phyloP scores from a whole-genome alignment of 1,140 invertebrate species.

The Heliothis subflexa region DNA sequence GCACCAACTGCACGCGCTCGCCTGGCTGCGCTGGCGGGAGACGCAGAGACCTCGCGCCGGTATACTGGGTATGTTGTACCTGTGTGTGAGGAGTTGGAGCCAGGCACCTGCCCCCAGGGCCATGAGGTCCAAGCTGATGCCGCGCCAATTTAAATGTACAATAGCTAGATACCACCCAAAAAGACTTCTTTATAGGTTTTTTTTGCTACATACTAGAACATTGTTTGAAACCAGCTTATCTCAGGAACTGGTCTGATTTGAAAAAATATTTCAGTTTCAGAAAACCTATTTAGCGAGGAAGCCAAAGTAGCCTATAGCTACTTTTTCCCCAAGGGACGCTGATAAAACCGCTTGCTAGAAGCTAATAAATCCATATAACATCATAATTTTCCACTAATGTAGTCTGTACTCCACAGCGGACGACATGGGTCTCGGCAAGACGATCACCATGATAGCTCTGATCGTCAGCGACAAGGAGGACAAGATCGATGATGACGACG shows the following conservation, averaged over 20 bases:
- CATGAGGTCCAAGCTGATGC: slow-evolving; percentile 91
- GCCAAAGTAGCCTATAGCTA: background rate
- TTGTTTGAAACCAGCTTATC: background rate
- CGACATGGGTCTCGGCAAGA: slow-evolving; percentile 98
- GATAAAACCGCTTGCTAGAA: too few species aligned
- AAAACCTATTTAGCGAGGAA: too few species aligned
- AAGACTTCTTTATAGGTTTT: too few species aligned
- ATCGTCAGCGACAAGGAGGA: slow-evolving; percentile 86
- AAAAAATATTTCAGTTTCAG: too few species aligned
- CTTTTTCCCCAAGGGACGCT: too few species aligned
- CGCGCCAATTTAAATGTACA: slow-evolving; percentile 84
- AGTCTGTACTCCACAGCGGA: slow-evolving; percentile 87
- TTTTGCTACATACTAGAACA: too few species aligned
- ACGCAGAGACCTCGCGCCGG: slow-evolving; percentile 93
- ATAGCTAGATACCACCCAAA: too few species aligned
- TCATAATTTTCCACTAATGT: background rate
- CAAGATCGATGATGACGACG: slow-evolving; percentile 68
- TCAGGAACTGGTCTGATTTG: background rate
- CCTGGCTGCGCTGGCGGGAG: slow-evolving; percentile 97
- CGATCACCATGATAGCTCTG: slow-evolving; percentile 96
- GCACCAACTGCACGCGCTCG: slow-evolving; percentile 95
- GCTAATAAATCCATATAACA: background rate
- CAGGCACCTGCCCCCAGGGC: slow-evolving; percentile 87
- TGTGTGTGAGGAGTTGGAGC: slow-evolving; percentile 54
- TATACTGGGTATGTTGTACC: slow-evolving; percentile 73